phyloP scores from a whole-genome alignment of 2,797 vertebrate genomes.

The Anguilla megastoma region DNA sequence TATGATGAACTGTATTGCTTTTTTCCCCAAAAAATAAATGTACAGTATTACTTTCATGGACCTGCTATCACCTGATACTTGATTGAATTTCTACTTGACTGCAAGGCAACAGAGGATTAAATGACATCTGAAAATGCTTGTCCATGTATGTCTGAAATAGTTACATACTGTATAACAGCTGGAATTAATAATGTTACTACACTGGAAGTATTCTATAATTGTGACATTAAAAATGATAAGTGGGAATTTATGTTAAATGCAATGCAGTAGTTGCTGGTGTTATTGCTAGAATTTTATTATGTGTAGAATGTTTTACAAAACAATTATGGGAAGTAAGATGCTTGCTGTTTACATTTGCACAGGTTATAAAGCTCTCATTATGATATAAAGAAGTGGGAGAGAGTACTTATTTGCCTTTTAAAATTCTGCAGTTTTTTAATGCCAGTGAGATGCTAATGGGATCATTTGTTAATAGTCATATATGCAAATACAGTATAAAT shows the following conservation, averaged over 20 bases:
- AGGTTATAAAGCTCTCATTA: not conserved
- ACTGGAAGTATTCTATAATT: not conserved
- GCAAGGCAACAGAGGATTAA: not conserved
- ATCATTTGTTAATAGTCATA: too few species aligned
- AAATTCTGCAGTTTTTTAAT: not conserved
- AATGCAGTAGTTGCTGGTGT: not conserved
- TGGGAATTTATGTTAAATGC: not conserved
- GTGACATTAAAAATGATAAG: not conserved
- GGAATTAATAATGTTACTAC: not conserved
- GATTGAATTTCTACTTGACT: not conserved
- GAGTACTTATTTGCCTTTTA: not conserved
- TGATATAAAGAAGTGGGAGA: not conserved
- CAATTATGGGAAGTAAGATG: not conserved
- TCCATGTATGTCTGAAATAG: not conserved
- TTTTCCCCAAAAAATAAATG: not conserved
- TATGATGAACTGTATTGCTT: constrained; percentile 51
- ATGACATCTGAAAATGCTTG: not conserved
- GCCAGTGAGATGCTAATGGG: too few species aligned
- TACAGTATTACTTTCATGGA: not conserved
- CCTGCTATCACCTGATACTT: not conserved
- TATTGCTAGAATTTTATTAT: not conserved
- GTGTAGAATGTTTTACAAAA: not conserved
- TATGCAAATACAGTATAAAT: too few species aligned
- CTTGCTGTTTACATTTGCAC: not conserved
- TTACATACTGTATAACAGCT: not conserved